Evolutionary conservation across 2,888 invertebrate genomes (phyloP), one percentile per base, ranked within the genome.

Genomic region (Nephrotoma flavescens): DNA sequence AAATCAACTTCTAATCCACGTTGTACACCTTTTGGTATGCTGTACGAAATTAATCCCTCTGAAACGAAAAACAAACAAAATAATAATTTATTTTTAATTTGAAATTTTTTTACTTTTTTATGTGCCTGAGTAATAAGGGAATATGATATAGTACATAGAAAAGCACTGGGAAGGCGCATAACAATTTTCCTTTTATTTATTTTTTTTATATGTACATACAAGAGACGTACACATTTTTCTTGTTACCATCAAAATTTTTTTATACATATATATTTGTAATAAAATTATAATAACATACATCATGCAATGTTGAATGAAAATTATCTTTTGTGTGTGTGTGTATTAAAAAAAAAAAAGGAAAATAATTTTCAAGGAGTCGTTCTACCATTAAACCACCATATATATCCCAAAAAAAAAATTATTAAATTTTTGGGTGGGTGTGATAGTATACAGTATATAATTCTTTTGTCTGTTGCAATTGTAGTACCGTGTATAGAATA

Each of bases 1-100:
- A 96, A 93, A 91, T 96, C 96, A 89, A 96, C 93, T 90, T 96
- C 96, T 87, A 94, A 93, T 87, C 95, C 93, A 90, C 95, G 94
- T 88, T 93, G 93, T 86, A 94, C 93, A 89, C 96, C 96, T 91
- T 95, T 95, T 42, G 96, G 95, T 93, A 96, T 95, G 89, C 95
- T 94, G 92, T 97, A 97, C 88, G 95, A 95, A 89, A 96, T 92
- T 88, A 97, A 93, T 87, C 96, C 96, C 91, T 96, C 96, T 96
- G 93, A 42, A 92, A 92, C 88, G 83, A 85, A 86, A 83, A 86
- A 85, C 83, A 57, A 9, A 44, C n/a, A 87, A 86, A 87, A 87
- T 47, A 84, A 42, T 47, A 47, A 47, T 11, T 31, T 11, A 4
- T 31, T 71, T 71, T 31, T 71, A 71, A 71, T 71, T 31, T 71